Base-by-base conservation (phyloP, 2,797 vertebrate genomes). In the Pachyuromys duprasi region DNA sequence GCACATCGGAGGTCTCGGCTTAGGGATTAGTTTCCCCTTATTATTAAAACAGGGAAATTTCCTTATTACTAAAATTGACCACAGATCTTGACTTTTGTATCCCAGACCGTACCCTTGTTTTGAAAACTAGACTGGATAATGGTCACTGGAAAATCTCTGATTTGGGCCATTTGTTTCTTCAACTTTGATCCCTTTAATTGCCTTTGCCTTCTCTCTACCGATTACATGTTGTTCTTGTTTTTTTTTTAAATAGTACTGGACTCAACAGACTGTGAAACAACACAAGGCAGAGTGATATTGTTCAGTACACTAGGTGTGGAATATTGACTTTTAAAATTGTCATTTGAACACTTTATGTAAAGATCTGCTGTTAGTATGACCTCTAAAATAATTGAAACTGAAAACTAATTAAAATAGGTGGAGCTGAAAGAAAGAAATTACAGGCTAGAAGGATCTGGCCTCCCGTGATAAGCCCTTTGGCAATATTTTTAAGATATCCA, bases 321-420 rank as follows among this genome's bases (percentile, higher is more conserved):
- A 86, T 93, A 93, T 26, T 65, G 63, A 93, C 72, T 93, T 93
- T 89, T 42, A 18, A 95, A 93, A 62, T 45, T 76, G n/a, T 42
- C 67, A 3, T 45, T 53, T 63, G 74, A 86, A 86, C 63, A 75
- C n/a, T 92, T 87, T 79, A 79, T 88, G 78, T 95, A 83, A 95
- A 89, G 9, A 65, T 62, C 53, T 36, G 2, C 60, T 79, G 49
- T 57, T 90, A 80, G 22, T 49, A 24, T 72, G 69, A 90, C 36
- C 49, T 80, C 31, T 22, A 69, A 78, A 90, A 95, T 75, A 84
- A 67, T 3, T 86, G 80, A 72, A 95, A 93, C 45, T 63, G 74
- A 20, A 80, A 89, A 93, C 67, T 45, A n/a, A 80, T 81, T 94
- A n/a, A 90, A 96, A 36, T 86, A 72, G 36, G 15, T 84, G 33